phyloP scores from a whole-genome alignment of 2,888 invertebrate species.

The Falcaria lacertinaria region DNA sequence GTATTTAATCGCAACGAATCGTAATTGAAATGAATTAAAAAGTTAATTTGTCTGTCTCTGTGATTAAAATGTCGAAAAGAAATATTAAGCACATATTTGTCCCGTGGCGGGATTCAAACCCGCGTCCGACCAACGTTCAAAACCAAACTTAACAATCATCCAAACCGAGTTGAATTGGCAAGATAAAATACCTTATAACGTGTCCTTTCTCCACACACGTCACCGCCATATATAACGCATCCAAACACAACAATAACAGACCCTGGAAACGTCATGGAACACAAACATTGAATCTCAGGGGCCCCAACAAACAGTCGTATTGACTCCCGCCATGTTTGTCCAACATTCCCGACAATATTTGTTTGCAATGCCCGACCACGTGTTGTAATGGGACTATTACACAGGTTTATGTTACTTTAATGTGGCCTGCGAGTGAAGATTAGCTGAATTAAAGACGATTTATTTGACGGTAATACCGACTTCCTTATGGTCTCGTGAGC shows the following conservation, averaged over 20 bases:
- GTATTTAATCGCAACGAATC: no score
- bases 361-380: slow-evolving; percentile 1
- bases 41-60: no score
- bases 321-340: slow-evolving; percentile 16
- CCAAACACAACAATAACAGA: slow-evolving; percentile 1
- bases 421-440: not conserved
- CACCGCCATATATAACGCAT: slow-evolving; percentile 8
- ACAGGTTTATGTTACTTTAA: not conserved
- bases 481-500: not conserved
- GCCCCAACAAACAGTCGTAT: slow-evolving; percentile 19
- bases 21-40: no score
- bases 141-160: no score
- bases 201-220: slow-evolving; percentile 6
- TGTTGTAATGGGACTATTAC: slow-evolving; percentile 2
- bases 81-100: no score
- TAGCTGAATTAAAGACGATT: not conserved
- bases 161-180: no score
- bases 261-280: not conserved
- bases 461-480: not conserved
- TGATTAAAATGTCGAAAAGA: no score
- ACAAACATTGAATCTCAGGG: slow-evolving; percentile 1
- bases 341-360: slow-evolving; percentile 2
- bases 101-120: no score
- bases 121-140: no score
- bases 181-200: slow-evolving; percentile 16